A percentile compares a stretch with the other conserved stretches of the same genome.
Evolutionary conservation across 2,113 vertebrate genomes (phyloP).

Genomic region (Protobothrops flavoviridis): DNA sequence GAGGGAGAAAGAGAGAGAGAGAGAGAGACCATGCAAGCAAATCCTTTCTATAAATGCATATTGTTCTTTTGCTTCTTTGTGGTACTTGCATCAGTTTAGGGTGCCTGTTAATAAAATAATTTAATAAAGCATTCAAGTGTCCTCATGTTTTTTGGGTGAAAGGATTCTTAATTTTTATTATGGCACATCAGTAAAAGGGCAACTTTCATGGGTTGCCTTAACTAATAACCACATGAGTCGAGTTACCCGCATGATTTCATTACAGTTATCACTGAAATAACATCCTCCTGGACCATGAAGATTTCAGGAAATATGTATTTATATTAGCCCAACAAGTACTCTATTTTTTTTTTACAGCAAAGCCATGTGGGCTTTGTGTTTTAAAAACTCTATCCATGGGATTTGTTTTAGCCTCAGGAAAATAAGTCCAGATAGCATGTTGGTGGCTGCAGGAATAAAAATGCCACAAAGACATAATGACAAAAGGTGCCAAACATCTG

Average conservation of each 20-base stretch:
- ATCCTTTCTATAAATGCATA: neutral
- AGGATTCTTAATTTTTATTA: neutral
- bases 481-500: too few relatives aligned
- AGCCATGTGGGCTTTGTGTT: neutral
- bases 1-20: neutral
- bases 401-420: neutral
- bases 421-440: neutral
- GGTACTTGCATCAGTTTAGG: neutral
- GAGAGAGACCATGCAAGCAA: neutral
- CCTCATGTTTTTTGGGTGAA: neutral
- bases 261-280: neutral
- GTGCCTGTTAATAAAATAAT: neutral
- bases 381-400: neutral
- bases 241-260: neutral
- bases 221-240: neutral
- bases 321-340: neutral
- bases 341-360: neutral
- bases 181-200: neutral
- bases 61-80: neutral
- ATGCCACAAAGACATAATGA: neutral
- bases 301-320: neutral
- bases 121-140: neutral
- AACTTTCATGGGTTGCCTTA: neutral
- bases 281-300: neutral
- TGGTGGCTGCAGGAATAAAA: neutral